phyloP scores from a whole-genome alignment of 2,888 invertebrate species.

The Aleiodes alternator region DNA sequence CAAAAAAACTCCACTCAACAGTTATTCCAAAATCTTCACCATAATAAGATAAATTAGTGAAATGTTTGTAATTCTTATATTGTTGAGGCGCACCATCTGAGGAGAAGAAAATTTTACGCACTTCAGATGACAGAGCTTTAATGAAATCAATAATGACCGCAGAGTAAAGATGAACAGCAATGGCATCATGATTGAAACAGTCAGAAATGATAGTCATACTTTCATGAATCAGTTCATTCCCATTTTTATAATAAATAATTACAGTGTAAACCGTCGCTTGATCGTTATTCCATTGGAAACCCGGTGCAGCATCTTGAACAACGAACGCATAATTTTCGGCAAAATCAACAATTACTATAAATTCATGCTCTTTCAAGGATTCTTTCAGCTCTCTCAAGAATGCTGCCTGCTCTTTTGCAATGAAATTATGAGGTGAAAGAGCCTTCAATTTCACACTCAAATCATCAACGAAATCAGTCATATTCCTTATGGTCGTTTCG shows the following conservation, averaged over 20 bases:
- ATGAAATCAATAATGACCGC: constrained; percentile 39
- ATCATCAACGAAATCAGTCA: background rate
- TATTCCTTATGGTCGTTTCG: background rate
- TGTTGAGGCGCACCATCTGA: constrained; percentile 49
- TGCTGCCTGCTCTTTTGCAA: constrained; percentile 51
- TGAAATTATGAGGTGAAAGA: constrained; percentile 14
- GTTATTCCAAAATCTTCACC: constrained; percentile 43
- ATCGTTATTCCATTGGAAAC: too few relatives aligned
- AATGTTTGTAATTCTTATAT: constrained; percentile 48
- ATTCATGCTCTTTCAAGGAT: constrained; percentile 44
- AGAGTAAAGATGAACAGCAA: constrained; percentile 48
- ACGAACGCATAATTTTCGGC: constrained; percentile 46
- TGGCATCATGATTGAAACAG: constrained; percentile 51
- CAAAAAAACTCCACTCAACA: constrained; percentile 48
- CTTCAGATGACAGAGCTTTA: constrained; percentile 36
- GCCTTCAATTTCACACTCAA: background rate
- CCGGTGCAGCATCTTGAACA: too few relatives aligned
- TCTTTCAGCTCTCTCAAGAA: constrained; percentile 52
- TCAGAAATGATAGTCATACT: constrained; percentile 57
- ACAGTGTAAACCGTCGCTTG: too few relatives aligned
- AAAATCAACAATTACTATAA: constrained; percentile 55
- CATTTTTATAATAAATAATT: constrained; percentile 48
- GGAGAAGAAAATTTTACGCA: constrained; percentile 44
- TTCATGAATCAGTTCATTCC: constrained; percentile 49
- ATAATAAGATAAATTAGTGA: constrained; percentile 45